Conservation (phyloP, 2,113 vertebrate genomes). For the Morone chrysops region DNA sequence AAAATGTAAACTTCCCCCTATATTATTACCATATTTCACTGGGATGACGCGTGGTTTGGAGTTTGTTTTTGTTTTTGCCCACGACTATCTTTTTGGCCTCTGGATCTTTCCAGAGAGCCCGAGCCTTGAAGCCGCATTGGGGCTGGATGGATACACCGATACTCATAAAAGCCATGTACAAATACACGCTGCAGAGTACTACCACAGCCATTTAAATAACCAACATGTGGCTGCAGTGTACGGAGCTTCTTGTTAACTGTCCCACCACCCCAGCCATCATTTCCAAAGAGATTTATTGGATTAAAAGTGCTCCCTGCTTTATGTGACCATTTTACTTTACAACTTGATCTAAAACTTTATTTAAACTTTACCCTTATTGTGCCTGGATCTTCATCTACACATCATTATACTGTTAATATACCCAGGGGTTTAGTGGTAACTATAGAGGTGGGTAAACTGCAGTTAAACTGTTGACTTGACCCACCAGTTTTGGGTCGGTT, state of each 20-base stretch:
- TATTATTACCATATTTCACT: conserved; percentile 81
- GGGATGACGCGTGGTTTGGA: conserved; percentile 70
- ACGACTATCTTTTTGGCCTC: conserved; percentile 64
- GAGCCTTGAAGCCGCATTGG: conserved; percentile 58
- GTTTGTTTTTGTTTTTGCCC: conserved; percentile 75
- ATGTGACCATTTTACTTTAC: not conserved
- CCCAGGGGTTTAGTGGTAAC: no score
- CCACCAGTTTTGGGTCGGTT: no score
- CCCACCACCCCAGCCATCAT: conserved; percentile 37
- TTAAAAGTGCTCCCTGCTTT: conserved; percentile 31
- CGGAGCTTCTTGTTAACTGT: conserved; percentile 30
- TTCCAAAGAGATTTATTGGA: conserved; percentile 40
- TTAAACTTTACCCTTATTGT: not conserved
- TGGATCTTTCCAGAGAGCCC: conserved; percentile 50
- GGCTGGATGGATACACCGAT: conserved; percentile 45
- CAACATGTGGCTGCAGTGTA: conserved; percentile 50
- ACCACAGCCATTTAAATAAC: conserved; percentile 56
- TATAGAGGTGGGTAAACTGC: no score
- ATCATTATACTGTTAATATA: no score
- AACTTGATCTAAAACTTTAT: not conserved
- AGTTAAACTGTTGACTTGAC: no score
- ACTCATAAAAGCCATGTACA: conserved; percentile 46
- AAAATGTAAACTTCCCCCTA: conserved; percentile 81
- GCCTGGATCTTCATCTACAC: not conserved
- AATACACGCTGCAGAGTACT: conserved; percentile 48